Percentiles rank a stretch among this genome's conserved stretches.
Evolutionary conservation across 1,140 invertebrate genomes (phyloP).

Genomic region (Saccostrea glomerata): DNA sequence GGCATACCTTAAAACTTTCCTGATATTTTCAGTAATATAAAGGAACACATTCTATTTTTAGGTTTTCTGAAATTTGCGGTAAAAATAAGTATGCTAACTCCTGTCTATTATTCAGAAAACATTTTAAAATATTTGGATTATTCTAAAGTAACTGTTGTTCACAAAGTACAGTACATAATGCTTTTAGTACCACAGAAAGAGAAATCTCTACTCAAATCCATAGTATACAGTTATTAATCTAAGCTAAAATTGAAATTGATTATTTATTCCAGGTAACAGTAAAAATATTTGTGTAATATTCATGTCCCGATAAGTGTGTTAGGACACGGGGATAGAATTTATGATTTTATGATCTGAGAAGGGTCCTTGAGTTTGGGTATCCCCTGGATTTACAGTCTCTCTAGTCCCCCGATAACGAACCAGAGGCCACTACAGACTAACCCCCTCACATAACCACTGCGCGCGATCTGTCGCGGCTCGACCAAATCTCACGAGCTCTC

Average conservation of each 20-base stretch:
- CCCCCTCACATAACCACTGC: background rate
- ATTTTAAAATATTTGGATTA: no score
- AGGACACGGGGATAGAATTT: slow-evolving; percentile 40
- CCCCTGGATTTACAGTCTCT: slow-evolving; percentile 43
- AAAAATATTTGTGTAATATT: slow-evolving; percentile 15
- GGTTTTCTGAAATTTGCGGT: no score
- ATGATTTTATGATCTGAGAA: slow-evolving; percentile 47
- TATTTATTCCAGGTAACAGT: background rate
- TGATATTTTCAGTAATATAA: no score
- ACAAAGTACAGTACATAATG: no score
- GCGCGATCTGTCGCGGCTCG: background rate
- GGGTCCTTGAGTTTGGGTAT: slow-evolving; percentile 39
- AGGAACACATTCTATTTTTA: no score
- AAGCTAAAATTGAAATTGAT: background rate
- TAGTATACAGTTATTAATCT: no score
- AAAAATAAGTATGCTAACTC: no score
- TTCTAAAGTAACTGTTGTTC: no score
- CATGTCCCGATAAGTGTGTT: slow-evolving; percentile 17
- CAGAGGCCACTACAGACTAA: slow-evolving; percentile 1
- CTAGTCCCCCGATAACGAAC: slow-evolving; percentile 47
- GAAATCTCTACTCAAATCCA: no score
- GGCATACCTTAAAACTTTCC: no score
- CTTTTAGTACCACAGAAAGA: no score
- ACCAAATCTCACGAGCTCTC: background rate
- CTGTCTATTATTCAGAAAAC: no score